A percentile compares a stretch with the other conserved stretches of the same genome.
Conservation (phyloP, 2,113 vertebrate genomes). For the Lanius ludovicianus region DNA sequence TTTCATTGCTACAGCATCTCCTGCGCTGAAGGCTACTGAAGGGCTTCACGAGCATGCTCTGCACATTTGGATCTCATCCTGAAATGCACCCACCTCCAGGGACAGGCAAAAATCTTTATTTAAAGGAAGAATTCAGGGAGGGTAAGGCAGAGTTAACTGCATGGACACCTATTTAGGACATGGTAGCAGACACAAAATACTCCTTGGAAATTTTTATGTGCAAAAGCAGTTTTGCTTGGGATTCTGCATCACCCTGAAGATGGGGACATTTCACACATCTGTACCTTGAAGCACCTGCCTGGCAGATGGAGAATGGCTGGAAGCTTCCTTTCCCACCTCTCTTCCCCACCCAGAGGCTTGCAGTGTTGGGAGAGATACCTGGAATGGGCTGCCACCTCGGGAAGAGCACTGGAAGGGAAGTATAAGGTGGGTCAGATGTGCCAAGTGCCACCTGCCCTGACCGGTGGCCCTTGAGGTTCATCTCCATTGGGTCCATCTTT, state of each 20-base stretch:
- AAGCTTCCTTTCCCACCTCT: background rate
- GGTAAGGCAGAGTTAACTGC: background rate
- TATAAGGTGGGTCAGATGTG: background rate
- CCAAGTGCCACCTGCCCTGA: background rate
- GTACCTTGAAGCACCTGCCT: background rate
- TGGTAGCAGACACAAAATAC: rapidly evolving
- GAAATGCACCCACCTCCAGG: background rate
- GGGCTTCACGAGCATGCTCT: background rate
- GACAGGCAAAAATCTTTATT: background rate
- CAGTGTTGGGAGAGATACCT: rapidly evolving
- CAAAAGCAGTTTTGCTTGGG: background rate
- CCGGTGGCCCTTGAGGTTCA: slow-evolving; percentile 18
- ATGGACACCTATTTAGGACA: background rate
- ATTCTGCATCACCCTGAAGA: background rate
- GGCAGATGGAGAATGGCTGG: rapidly evolving
- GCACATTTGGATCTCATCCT: background rate
- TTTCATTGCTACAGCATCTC: background rate
- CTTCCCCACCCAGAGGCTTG: background rate
- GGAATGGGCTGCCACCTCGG: rapidly evolving
- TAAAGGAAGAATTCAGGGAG: background rate
- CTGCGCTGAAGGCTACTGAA: background rate
- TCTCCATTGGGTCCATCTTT: slow-evolving; percentile 25
- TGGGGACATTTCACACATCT: background rate
- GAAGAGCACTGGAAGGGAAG: background rate
- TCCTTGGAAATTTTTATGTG: background rate